phyloP scores from a whole-genome alignment of 2,797 vertebrate species.

The Notolepis coatsorum region DNA sequence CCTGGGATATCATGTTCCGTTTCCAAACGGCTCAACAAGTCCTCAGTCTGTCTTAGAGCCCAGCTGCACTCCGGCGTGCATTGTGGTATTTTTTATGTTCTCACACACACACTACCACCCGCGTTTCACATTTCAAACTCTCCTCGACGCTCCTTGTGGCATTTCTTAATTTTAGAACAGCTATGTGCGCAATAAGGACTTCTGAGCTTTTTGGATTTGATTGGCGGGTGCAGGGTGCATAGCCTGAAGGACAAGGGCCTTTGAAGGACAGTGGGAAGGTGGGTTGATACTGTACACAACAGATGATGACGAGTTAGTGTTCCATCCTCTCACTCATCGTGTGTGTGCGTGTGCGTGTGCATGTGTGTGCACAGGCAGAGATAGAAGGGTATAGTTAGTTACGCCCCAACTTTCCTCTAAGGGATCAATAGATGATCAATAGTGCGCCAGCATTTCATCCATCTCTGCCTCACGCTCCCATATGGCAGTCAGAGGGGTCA shows the following conservation, averaged over 20 bases:
- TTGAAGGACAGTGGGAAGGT: constrained; percentile 41
- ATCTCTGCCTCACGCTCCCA: neutral
- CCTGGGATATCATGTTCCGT: neutral
- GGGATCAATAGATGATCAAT: constrained; percentile 36
- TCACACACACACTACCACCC: constrained; percentile 7
- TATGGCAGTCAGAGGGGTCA: neutral
- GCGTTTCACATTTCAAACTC: constrained; percentile 36
- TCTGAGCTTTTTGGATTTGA: constrained; percentile 14
- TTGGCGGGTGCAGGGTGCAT: neutral
- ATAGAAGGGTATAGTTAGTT: constrained; percentile 30
- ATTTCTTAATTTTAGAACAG: constrained; percentile 47
- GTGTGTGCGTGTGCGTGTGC: neutral
- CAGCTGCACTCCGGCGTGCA: neutral
- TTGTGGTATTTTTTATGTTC: neutral
- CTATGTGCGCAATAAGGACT: constrained; percentile 13
- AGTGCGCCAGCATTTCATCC: neutral
- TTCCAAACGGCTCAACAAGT: neutral
- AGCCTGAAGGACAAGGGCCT: neutral
- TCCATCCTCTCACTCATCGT: constrained; percentile 29
- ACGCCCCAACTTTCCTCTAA: constrained; percentile 19
- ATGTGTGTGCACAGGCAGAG: constrained; percentile 13
- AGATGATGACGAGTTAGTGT: constrained; percentile 43
- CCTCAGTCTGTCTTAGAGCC: neutral
- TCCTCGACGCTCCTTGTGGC: constrained; percentile 32
- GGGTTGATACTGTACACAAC: constrained; percentile 28